phyloP scores from a whole-genome alignment of 2,113 vertebrate species.

The Amia ocellicauda region DNA sequence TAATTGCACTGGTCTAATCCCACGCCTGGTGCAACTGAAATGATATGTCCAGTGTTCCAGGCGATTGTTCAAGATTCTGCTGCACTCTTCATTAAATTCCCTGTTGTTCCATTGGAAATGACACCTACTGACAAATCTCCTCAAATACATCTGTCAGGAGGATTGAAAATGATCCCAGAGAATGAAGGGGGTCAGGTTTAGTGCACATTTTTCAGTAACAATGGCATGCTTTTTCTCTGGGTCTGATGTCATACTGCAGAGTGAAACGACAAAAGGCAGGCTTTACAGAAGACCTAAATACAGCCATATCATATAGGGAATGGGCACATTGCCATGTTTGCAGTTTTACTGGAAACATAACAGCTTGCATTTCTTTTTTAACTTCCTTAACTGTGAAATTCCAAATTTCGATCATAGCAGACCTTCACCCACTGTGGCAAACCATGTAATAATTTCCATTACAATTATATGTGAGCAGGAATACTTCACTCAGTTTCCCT shows the following conservation, averaged over 20 bases:
- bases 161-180: neutral
- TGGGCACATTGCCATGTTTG: too few relatives aligned
- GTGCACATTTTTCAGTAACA: neutral
- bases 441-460: too few relatives aligned
- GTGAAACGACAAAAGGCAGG: too few relatives aligned
- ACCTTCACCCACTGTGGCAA: too few relatives aligned
- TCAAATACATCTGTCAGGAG: neutral
- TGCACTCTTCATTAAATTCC: neutral
- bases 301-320: too few relatives aligned
- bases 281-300: neutral
- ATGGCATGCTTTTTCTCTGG: neutral
- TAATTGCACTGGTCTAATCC: too few relatives aligned
- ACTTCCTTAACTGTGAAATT: too few relatives aligned
- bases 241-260: neutral
- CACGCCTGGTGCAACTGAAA: neutral
- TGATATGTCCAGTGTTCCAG: constrained; percentile 1
- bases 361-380: too few relatives aligned
- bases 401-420: too few relatives aligned
- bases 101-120: neutral
- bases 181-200: neutral
- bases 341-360: too few relatives aligned
- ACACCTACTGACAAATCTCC: neutral
- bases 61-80: neutral
- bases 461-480: too few relatives aligned
- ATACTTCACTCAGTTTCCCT: too few relatives aligned